Evolutionary conservation across 2,113 vertebrate genomes (phyloP).

Genomic region (Tupaia tana): DNA sequence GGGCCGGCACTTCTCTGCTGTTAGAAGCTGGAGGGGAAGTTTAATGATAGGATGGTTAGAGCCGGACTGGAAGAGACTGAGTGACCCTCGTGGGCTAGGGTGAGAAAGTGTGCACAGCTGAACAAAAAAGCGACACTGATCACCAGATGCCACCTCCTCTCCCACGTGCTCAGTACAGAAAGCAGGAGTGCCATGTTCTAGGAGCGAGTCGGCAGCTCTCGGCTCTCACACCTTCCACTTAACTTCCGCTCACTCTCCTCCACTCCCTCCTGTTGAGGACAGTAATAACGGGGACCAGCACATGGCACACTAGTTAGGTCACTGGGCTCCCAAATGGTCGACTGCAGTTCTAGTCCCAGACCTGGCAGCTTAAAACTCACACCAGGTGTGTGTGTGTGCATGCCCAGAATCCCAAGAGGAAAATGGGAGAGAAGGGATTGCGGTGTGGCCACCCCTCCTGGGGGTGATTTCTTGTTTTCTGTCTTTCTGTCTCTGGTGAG

Average conservation of each 20-base stretch:
- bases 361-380: too few relatives aligned
- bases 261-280: neutral
- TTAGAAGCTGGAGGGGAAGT: neutral
- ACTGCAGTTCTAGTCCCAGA: too few relatives aligned
- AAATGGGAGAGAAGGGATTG: too few relatives aligned
- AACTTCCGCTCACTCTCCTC: neutral
- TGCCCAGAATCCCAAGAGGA: too few relatives aligned
- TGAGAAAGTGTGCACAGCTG: neutral
- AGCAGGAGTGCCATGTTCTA: neutral
- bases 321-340: too few relatives aligned
- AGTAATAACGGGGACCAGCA: too few relatives aligned
- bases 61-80: neutral
- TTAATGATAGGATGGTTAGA: neutral
- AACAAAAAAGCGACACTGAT: neutral
- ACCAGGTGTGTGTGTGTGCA: too few relatives aligned
- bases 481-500: too few relatives aligned
- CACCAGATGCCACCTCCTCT: neutral
- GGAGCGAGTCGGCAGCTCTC: neutral
- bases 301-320: too few relatives aligned
- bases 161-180: neutral
- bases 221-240: neutral
- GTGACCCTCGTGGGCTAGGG: fast-evolving
- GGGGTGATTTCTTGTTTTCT: too few relatives aligned
- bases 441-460: too few relatives aligned
- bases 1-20: neutral